Evolutionary conservation across 2,888 invertebrate species (phyloP).

Genomic region (Eilema depressum): DNA sequence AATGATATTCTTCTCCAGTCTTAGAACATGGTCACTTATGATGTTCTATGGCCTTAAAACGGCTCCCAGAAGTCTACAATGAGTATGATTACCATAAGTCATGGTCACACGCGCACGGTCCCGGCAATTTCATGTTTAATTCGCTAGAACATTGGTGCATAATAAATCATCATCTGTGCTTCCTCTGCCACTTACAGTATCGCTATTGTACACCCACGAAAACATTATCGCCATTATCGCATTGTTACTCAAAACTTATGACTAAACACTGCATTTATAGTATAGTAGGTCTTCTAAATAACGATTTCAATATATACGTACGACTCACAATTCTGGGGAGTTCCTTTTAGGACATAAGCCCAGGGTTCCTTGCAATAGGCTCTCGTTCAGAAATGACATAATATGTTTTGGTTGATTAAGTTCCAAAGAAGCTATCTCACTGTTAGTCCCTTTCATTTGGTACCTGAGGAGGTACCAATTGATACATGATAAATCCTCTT

Average conservation of each 20-base stretch:
- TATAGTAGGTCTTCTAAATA: background rate
- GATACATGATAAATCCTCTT: too few relatives aligned
- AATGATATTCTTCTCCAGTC: too few relatives aligned
- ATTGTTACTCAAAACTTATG: background rate
- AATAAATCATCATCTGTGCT: constrained; percentile 12
- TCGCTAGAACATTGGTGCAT: background rate
- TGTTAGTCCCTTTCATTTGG: too few relatives aligned
- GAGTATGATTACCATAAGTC: background rate
- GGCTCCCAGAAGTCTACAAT: background rate
- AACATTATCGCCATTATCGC: background rate
- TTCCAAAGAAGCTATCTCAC: too few relatives aligned
- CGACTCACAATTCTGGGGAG: background rate
- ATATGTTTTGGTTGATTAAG: too few relatives aligned
- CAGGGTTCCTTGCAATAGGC: background rate
- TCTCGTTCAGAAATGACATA: too few relatives aligned
- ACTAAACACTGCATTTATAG: background rate
- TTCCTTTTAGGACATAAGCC: background rate
- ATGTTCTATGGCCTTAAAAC: background rate
- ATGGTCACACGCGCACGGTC: background rate
- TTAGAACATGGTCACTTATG: too few relatives aligned
- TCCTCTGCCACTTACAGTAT: background rate
- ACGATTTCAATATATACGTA: background rate
- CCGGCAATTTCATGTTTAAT: background rate
- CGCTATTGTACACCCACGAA: constrained; percentile 8
- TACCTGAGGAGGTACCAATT: too few relatives aligned